phyloP scores from a whole-genome alignment of 2,113 vertebrate genomes.

The Panurus biarmicus region DNA sequence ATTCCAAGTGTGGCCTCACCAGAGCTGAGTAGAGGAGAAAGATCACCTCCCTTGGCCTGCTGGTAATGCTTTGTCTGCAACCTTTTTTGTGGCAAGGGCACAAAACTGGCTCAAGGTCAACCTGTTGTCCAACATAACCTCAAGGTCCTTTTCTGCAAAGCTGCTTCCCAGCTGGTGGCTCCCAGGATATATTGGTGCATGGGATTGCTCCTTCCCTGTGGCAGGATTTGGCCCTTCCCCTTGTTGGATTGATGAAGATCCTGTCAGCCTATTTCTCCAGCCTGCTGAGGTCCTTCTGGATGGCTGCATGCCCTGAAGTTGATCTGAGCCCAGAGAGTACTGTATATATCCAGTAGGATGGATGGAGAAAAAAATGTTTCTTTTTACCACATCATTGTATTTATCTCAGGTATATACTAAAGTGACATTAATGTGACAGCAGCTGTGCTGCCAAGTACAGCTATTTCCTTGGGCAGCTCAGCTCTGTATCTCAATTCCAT shows the following conservation, averaged over 20 bases:
- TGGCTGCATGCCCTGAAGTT: not conserved
- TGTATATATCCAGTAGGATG: not conserved
- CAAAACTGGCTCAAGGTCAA: not conserved
- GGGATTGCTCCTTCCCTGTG: not conserved
- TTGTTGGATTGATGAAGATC: not conserved
- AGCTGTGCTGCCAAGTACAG: not conserved
- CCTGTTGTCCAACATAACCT: not conserved
- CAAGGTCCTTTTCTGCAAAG: not conserved
- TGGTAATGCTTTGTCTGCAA: not conserved
- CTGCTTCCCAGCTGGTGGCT: not conserved
- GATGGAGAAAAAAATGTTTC: not conserved
- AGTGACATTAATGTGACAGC: not conserved
- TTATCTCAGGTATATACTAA: not conserved
- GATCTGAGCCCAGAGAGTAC: not conserved
- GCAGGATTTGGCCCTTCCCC: not conserved
- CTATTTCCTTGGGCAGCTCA: not conserved
- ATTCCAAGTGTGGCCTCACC: not conserved
- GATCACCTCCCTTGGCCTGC: not conserved
- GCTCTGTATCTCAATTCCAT: not conserved
- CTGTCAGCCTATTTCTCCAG: not conserved
- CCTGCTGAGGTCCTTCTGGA: not conserved
- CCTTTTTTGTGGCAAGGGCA: not conserved
- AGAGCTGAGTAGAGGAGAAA: not conserved
- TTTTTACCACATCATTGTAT: not conserved
- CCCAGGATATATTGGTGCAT: too few species aligned